A percentile compares a stretch with the other conserved stretches of the same genome.
Conservation (phyloP, 2,113 vertebrate genomes). For the Dicrurus megarhynchus region DNA sequence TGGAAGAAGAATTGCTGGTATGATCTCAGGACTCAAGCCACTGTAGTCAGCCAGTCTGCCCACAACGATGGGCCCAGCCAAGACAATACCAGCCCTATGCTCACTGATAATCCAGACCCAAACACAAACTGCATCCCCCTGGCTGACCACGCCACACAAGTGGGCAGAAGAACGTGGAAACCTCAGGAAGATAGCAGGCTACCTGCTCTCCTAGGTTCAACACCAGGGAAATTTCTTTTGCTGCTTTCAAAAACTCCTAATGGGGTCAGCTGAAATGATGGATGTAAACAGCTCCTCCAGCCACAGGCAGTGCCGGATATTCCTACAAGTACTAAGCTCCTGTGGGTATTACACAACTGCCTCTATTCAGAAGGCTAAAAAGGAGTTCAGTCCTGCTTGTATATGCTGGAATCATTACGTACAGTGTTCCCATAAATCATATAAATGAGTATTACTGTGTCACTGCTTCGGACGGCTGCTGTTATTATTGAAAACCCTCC, state of each 20-base stretch:
- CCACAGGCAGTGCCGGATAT: constrained; percentile 35
- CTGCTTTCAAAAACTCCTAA: not conserved
- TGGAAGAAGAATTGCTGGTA: constrained; percentile 66
- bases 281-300: constrained; percentile 33
- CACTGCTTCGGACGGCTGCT: not conserved
- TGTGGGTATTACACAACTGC: constrained; percentile 35
- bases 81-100: constrained; percentile 38
- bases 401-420: constrained; percentile 51
- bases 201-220: not conserved
- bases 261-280: constrained; percentile 15
- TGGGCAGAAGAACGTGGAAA: not conserved
- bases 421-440: constrained; percentile 44
- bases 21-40: constrained; percentile 63
- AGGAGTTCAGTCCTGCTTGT: constrained; percentile 60
- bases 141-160: not conserved
- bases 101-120: constrained; percentile 33
- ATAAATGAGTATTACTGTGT: constrained; percentile 36
- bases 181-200: not conserved
- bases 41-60: constrained; percentile 68
- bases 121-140: not conserved
- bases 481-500: constrained; percentile 49
- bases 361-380: constrained; percentile 57
- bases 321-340: constrained; percentile 22
- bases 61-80: constrained; percentile 55
- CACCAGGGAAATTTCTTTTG: not conserved